Conservation (phyloP, 2,797 vertebrate species). For the Oophaga sylvatica region DNA sequence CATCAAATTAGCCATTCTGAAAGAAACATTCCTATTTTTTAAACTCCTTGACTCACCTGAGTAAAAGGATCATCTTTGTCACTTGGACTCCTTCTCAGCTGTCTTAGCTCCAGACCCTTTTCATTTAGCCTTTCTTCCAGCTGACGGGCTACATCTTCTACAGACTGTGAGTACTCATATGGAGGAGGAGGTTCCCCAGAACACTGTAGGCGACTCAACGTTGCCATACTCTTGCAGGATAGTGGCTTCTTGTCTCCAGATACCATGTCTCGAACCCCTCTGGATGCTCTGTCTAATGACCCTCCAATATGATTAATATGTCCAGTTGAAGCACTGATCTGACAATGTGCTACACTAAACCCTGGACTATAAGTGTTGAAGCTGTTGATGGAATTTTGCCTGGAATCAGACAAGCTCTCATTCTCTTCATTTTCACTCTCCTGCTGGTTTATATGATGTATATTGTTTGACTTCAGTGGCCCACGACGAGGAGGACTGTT, state of each 20-base stretch:
- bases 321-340: slow-evolving; percentile 95
- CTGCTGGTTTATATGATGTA: slow-evolving; percentile 80
- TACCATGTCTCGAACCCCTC: slow-evolving; percentile 73
- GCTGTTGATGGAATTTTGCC: slow-evolving; percentile 92
- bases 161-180: slow-evolving; percentile 88
- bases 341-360: slow-evolving; percentile 82
- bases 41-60: slow-evolving; percentile 77
- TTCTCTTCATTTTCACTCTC: slow-evolving; percentile 69
- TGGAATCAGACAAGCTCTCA: slow-evolving; percentile 83
- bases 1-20: neutral
- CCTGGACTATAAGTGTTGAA: slow-evolving; percentile 86
- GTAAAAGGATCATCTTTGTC: slow-evolving; percentile 89
- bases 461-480: slow-evolving; percentile 71
- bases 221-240: slow-evolving; percentile 85
- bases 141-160: slow-evolving; percentile 88
- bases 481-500: slow-evolving; percentile 78
- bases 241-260: slow-evolving; percentile 75
- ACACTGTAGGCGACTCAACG: slow-evolving; percentile 83
- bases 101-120: slow-evolving; percentile 87
- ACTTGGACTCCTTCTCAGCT: slow-evolving; percentile 89
- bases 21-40: neutral
- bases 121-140: slow-evolving; percentile 88
- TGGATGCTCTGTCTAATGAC: slow-evolving; percentile 84
- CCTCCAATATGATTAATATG: slow-evolving; percentile 96
- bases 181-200: slow-evolving; percentile 85